These are phyloP conservation scores for Discoglossus pictus DNA, from an alignment of 2,797 vertebrate genomes.

Conservation along the genomic window DNA sequence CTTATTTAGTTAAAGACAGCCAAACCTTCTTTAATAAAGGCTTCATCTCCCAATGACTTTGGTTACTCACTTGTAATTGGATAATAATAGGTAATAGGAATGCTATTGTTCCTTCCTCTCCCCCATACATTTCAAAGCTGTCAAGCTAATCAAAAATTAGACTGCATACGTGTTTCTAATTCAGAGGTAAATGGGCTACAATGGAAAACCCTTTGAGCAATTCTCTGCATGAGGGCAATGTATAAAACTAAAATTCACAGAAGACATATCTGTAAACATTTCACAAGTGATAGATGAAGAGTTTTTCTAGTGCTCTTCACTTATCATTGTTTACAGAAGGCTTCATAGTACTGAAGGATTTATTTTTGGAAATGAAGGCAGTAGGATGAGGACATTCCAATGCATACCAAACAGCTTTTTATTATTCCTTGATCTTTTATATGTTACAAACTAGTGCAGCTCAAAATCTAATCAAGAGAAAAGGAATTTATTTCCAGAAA, in stretches of 20 bases:
- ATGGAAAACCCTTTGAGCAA: conserved; percentile 24
- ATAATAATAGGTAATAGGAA: conserved; percentile 44
- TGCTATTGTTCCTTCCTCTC: conserved; percentile 24
- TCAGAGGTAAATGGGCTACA: conserved; percentile 22
- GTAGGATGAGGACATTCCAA: conserved; percentile 32
- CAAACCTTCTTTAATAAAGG: conserved; percentile 25
- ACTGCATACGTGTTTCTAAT: conserved; percentile 31
- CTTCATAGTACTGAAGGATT: conserved; percentile 34
- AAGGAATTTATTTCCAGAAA: conserved; percentile 24
- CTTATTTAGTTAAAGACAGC: conserved; percentile 36
- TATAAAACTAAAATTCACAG: conserved; percentile 29
- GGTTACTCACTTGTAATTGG: conserved; percentile 43
- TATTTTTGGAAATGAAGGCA: conserved; percentile 32
- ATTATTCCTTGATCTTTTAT: conserved; percentile 41
- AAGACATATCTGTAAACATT: conserved; percentile 45
- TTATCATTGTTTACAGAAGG: conserved; percentile 47
- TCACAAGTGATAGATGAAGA: conserved; percentile 50
- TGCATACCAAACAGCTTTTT: conserved; percentile 30
- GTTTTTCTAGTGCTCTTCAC: conserved; percentile 44
- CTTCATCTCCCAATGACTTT: conserved; percentile 38
- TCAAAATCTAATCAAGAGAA: conserved; percentile 3
- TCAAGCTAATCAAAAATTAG: conserved; percentile 43
- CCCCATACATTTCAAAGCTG: conserved; percentile 30
- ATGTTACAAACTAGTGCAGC: conserved; percentile 13
- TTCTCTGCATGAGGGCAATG: conserved; percentile 33